phyloP scores from a whole-genome alignment of 2,888 invertebrate species.

The Melolontha melolontha region DNA sequence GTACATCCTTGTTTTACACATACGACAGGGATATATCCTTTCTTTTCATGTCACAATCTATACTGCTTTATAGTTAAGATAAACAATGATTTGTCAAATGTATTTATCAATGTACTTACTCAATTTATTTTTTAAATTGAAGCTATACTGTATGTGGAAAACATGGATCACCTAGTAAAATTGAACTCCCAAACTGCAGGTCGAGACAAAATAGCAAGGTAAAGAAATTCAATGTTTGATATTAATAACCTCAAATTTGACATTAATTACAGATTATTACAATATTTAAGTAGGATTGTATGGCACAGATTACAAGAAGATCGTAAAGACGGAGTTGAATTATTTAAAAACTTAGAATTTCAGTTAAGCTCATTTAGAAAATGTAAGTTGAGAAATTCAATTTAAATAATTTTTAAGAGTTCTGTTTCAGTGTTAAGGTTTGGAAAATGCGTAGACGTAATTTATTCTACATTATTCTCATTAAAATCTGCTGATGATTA shows the following conservation, averaged over 20 bases:
- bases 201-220: slow-evolving; percentile 68
- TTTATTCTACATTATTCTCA: slow-evolving; percentile 79
- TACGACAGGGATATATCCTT: not conserved
- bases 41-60: not conserved
- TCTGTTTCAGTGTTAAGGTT: slow-evolving; percentile 81
- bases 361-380: slow-evolving; percentile 88
- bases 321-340: slow-evolving; percentile 76
- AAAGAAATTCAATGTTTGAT: slow-evolving; percentile 18
- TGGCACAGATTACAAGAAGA: slow-evolving; percentile 82
- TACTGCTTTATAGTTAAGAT: not conserved
- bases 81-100: slow-evolving; percentile 42
- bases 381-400: slow-evolving; percentile 69
- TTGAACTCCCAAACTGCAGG: slow-evolving; percentile 68
- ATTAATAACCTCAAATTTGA: slow-evolving; percentile 36
- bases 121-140: slow-evolving; percentile 17
- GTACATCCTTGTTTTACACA: not conserved
- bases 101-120: slow-evolving; percentile 23
- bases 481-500: slow-evolving; percentile 78
- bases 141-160: slow-evolving; percentile 28
- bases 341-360: slow-evolving; percentile 84
- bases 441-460: slow-evolving; percentile 85
- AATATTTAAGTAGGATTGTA: slow-evolving; percentile 83
- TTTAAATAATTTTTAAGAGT: not conserved
- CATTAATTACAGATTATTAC: slow-evolving; percentile 75
- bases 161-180: slow-evolving; percentile 66